Percentiles rank a stretch among this genome's conserved stretches.
These are phyloP conservation scores for Macroramphosus scolopax DNA, from an alignment of 2,797 vertebrate species.

Conservation along the genomic window DNA sequence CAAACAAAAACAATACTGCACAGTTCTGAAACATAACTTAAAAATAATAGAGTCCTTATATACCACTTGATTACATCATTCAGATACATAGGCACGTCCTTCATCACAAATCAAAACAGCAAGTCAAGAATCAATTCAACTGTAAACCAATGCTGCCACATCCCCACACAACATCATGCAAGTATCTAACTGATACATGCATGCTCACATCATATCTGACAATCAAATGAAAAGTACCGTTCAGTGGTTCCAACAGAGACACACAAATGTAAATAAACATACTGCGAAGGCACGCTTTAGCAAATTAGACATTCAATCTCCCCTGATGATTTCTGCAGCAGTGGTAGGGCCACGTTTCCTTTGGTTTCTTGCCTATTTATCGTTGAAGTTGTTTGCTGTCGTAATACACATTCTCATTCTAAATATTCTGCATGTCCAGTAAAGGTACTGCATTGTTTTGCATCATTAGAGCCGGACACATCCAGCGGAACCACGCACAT, in stretches of 20 bases:
- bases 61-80: slow-evolving; percentile 37
- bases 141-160: slow-evolving; percentile 31
- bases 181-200: slow-evolving; percentile 30
- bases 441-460: slow-evolving; percentile 15
- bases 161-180: slow-evolving; percentile 24
- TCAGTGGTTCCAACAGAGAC: slow-evolving; percentile 48
- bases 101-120: slow-evolving; percentile 19
- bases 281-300: slow-evolving; percentile 61
- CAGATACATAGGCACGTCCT: slow-evolving; percentile 36
- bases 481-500: slow-evolving; percentile 9
- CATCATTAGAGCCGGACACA: slow-evolving; percentile 18
- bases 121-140: slow-evolving; percentile 26
- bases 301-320: slow-evolving; percentile 25
- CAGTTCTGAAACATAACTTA: slow-evolving; percentile 60
- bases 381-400: background rate
- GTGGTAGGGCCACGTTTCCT: slow-evolving; percentile 10
- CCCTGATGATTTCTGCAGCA: slow-evolving; percentile 19
- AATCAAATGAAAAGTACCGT: slow-evolving; percentile 57
- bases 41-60: slow-evolving; percentile 50
- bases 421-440: background rate
- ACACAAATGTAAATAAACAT: slow-evolving; percentile 17
- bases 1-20: slow-evolving; percentile 64
- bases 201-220: slow-evolving; percentile 20
- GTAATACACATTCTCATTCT: slow-evolving; percentile 5
- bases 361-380: slow-evolving; percentile 6